These are phyloP conservation scores for Amblyraja radiata DNA, from an alignment of 2,797 vertebrate genomes.

Conservation along the genomic window DNA sequence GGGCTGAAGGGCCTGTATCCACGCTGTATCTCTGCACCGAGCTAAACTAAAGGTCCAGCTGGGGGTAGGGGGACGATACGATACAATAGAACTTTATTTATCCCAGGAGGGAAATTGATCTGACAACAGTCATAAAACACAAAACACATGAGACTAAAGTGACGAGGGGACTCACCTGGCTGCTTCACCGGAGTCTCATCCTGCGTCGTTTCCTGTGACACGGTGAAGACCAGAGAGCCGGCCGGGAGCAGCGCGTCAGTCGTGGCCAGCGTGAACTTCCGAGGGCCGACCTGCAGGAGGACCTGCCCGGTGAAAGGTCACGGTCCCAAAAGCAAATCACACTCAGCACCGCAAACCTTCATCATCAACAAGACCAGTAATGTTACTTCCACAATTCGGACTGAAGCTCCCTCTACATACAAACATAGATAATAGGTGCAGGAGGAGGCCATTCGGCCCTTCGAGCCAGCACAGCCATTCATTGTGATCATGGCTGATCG, in stretches of 20 bases:
- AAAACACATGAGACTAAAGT: no score
- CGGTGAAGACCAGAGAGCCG: not conserved
- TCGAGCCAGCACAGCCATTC: no score
- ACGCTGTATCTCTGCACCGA: no score
- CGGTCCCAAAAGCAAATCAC: not conserved
- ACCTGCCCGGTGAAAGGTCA: constrained; percentile 2
- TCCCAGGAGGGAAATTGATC: no score
- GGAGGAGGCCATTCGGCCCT: no score
- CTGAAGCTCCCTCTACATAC: not conserved
- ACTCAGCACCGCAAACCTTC: not conserved
- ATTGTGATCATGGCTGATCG: no score
- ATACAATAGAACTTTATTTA: no score
- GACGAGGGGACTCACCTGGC: not conserved
- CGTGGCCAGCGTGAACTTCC: constrained; percentile 9
- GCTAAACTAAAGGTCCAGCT: no score
- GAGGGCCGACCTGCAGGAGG: not conserved
- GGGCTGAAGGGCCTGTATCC: no score
- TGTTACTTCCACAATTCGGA: not conserved
- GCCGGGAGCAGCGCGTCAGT: not conserved
- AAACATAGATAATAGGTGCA: no score
- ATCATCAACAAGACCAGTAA: not conserved
- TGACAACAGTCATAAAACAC: no score
- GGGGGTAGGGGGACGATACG: no score
- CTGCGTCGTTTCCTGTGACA: not conserved
- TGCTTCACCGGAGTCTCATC: not conserved